A percentile compares a stretch with the other conserved stretches of the same genome.
Conservation (phyloP, 2,888 invertebrate species). For the Chymomyza caudatula region DNA sequence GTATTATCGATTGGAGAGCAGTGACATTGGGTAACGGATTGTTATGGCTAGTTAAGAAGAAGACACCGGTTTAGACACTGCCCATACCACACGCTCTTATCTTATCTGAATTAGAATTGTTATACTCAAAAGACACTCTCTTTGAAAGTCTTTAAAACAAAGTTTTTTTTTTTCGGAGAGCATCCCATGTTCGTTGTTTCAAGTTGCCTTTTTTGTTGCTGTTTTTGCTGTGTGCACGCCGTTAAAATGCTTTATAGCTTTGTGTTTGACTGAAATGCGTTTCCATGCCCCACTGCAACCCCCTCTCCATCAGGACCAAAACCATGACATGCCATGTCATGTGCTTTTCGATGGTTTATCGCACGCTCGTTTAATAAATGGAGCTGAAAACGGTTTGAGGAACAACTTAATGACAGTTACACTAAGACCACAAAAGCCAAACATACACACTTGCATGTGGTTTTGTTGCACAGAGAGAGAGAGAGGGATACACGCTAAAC, state of each 20-base stretch:
- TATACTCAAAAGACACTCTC: too few species aligned
- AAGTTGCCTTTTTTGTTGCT: not conserved
- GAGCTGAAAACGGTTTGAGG: conserved; percentile 34
- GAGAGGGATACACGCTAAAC: too few species aligned
- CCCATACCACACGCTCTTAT: too few species aligned
- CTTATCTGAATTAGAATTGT: too few species aligned
- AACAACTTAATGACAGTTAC: conserved; percentile 28
- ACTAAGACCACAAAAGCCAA: not conserved
- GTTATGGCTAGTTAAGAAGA: too few species aligned
- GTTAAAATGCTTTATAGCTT: conserved; percentile 36
- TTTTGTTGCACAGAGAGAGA: too few species aligned
- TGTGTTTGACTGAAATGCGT: conserved; percentile 11
- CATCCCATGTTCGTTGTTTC: not conserved
- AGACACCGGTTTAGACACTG: too few species aligned
- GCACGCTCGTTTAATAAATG: conserved; percentile 37
- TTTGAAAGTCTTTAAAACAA: too few species aligned
- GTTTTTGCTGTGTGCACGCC: conserved; percentile 6
- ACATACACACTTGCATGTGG: not conserved
- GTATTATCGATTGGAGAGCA: too few species aligned
- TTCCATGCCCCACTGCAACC: conserved; percentile 1
- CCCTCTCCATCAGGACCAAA: not conserved
- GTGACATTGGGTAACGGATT: too few species aligned
- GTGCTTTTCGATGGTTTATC: conserved; percentile 32
- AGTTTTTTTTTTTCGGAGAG: not conserved
- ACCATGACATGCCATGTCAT: not conserved